A percentile compares a stretch with the other conserved stretches of the same genome.
phyloP scores from a whole-genome alignment of 2,888 invertebrate genomes.

The Ferdinandea cuprea region DNA sequence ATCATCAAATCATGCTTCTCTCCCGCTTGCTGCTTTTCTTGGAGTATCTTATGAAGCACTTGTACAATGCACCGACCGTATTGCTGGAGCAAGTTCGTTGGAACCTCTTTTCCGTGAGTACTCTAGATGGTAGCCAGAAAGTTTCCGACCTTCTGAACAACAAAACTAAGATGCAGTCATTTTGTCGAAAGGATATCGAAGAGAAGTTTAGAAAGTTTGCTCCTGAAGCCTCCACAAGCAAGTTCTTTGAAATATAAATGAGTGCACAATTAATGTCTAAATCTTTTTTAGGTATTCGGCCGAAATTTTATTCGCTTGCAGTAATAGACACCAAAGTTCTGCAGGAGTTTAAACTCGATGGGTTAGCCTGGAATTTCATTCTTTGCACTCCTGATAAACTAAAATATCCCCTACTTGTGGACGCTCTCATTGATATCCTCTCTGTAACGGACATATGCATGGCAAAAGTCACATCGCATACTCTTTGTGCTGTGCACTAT shows the following conservation, averaged over 20 bases:
- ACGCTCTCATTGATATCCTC: slow-evolving; percentile 92
- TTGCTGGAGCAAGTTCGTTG: slow-evolving; percentile 94
- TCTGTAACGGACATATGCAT: slow-evolving; percentile 90
- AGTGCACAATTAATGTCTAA: too few relatives aligned
- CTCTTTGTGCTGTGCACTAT: slow-evolving; percentile 93
- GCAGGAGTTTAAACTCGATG: slow-evolving; percentile 96
- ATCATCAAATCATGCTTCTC: slow-evolving; percentile 90
- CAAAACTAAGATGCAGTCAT: slow-evolving; percentile 87
- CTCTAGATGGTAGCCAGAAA: slow-evolving; percentile 85
- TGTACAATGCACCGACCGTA: slow-evolving; percentile 95
- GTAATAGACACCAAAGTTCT: slow-evolving; percentile 86
- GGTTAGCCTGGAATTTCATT: slow-evolving; percentile 96
- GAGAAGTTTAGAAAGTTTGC: slow-evolving; percentile 88
- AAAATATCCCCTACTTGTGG: slow-evolving; percentile 93
- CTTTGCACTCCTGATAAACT: slow-evolving; percentile 95
- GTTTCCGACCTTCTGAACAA: slow-evolving; percentile 83
- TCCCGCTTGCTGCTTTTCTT: slow-evolving; percentile 93
- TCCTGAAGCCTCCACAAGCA: slow-evolving; percentile 81
- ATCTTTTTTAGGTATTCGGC: slow-evolving; percentile 93
- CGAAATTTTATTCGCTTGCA: slow-evolving; percentile 95
- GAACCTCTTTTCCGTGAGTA: slow-evolving; percentile 89
- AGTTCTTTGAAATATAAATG: slow-evolving; percentile 41
- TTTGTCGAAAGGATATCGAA: slow-evolving; percentile 89
- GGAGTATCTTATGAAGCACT: slow-evolving; percentile 97
- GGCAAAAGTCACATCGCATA: slow-evolving; percentile 85